Evolutionary conservation across 2,888 invertebrate genomes (phyloP).

Genomic region (Apocheima hispidaria): DNA sequence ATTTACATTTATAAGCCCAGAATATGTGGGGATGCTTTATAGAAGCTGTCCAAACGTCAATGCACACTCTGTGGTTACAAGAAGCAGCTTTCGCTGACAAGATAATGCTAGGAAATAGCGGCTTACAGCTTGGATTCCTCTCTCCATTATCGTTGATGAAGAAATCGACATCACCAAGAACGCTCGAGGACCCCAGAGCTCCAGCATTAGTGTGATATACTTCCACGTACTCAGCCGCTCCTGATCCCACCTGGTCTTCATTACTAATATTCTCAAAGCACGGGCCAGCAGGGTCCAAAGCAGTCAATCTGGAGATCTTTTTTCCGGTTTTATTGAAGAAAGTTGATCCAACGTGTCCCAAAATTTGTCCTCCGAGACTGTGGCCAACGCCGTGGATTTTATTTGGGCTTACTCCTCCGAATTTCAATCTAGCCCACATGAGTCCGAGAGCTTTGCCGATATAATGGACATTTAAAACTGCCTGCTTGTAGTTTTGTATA

Average conservation of each 20-base stretch:
- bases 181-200: constrained; percentile 62
- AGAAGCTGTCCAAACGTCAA: constrained; percentile 61
- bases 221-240: constrained; percentile 79
- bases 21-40: constrained; percentile 59
- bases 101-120: constrained; percentile 62
- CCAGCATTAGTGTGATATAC: constrained; percentile 80
- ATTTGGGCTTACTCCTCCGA: constrained; percentile 41
- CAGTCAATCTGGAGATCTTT: constrained; percentile 44
- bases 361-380: constrained; percentile 49
- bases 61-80: constrained; percentile 65
- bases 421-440: constrained; percentile 40
- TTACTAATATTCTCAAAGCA: constrained; percentile 43
- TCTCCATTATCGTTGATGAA: constrained; percentile 78
- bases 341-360: constrained; percentile 37
- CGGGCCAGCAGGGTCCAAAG: constrained; percentile 47
- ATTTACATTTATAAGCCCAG: constrained; percentile 60
- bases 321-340: constrained; percentile 37
- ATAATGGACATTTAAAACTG: constrained; percentile 49
- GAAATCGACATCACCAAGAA: constrained; percentile 76
- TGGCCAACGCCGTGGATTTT: constrained; percentile 49
- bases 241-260: constrained; percentile 67
- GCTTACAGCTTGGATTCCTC: constrained; percentile 78
- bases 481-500: constrained; percentile 38
- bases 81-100: constrained; percentile 64
- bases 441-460: constrained; percentile 46